phyloP scores from a whole-genome alignment of 2,113 vertebrate genomes.

The Myiozetetes cayanensis region DNA sequence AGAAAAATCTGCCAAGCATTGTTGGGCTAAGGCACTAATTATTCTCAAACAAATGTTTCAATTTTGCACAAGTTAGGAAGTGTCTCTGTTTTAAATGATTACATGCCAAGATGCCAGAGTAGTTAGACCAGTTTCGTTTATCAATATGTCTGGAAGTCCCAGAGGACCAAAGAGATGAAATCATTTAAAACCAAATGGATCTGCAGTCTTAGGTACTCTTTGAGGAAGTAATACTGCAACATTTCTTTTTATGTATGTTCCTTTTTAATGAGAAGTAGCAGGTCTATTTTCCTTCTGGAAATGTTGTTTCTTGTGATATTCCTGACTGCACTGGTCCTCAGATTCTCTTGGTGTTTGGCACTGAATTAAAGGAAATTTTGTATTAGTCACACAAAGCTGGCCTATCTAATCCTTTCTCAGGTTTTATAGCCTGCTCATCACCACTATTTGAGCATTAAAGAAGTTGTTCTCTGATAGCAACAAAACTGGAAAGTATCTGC shows the following conservation, averaged over 20 bases:
- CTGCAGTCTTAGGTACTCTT: neutral
- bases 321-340: neutral
- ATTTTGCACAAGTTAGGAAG: slow-evolving; percentile 43
- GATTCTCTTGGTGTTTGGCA: neutral
- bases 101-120: slow-evolving; percentile 14
- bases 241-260: neutral
- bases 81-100: slow-evolving; percentile 54
- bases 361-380: neutral
- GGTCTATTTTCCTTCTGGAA: neutral
- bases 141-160: slow-evolving; percentile 18
- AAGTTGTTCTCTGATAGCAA: neutral
- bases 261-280: neutral
- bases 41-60: slow-evolving; percentile 64
- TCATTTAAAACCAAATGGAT: neutral
- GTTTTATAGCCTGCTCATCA: neutral
- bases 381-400: neutral
- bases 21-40: slow-evolving; percentile 58
- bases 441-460: neutral
- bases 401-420: neutral
- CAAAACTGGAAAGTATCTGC: neutral
- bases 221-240: neutral
- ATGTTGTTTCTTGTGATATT: neutral
- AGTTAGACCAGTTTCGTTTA: slow-evolving; percentile 16
- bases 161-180: slow-evolving; percentile 9
- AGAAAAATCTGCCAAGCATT: slow-evolving; percentile 67